Evolutionary conservation across 1,140 invertebrate genomes (phyloP).

Genomic region (Gonioctena quinquepunctata): DNA sequence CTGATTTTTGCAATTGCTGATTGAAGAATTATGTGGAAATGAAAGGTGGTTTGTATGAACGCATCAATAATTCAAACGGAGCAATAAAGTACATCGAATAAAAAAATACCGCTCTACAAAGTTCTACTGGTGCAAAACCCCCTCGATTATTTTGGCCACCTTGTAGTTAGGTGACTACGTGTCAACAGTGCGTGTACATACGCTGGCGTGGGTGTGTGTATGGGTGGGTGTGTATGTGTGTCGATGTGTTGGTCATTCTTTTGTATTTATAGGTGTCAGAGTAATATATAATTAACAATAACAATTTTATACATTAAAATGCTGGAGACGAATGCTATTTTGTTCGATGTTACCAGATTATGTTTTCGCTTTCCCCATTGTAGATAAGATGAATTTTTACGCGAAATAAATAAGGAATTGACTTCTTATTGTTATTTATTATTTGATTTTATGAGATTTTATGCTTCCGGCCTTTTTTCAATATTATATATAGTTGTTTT

Average conservation of each 20-base stretch:
- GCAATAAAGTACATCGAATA: too few species aligned
- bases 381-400: background rate
- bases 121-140: too few species aligned
- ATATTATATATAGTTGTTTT: background rate
- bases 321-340: constrained; percentile 1
- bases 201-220: background rate
- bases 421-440: background rate
- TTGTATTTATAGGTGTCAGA: constrained; percentile 9
- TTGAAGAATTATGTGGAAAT: too few species aligned
- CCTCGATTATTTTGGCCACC: background rate
- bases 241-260: background rate
- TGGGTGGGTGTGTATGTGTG: background rate
- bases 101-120: too few species aligned
- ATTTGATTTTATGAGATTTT: background rate
- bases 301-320: constrained; percentile 2
- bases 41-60: too few species aligned
- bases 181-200: background rate
- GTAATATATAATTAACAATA: constrained; percentile 7
- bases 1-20: too few species aligned
- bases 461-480: background rate
- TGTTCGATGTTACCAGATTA: background rate
- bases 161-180: background rate
- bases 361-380: background rate
- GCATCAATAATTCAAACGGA: too few species aligned
- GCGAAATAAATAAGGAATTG: background rate